Evolutionary conservation across 1,140 invertebrate species (phyloP).

Genomic region (Euura saliciscinereae): DNA sequence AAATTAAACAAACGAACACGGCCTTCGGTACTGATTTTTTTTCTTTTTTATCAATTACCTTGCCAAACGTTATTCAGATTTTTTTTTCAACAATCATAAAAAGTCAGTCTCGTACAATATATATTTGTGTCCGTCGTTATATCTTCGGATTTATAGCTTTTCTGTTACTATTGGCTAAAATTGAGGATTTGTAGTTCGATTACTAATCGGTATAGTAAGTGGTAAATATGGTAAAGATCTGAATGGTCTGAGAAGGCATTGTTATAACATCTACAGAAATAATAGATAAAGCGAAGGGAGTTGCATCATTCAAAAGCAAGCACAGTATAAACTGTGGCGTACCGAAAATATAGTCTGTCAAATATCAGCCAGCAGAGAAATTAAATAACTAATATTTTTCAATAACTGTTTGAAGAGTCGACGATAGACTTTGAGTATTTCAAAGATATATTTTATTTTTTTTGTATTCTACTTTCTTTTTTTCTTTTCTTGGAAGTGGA

Average conservation of each 20-base stretch:
- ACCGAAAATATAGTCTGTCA: conserved; percentile 38
- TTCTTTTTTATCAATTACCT: too few relatives aligned
- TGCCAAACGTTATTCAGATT: too few relatives aligned
- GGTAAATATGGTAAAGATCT: background rate
- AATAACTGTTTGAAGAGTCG: conserved; percentile 57
- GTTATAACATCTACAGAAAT: background rate
- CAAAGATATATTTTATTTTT: conserved; percentile 10
- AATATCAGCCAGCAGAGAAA: conserved; percentile 31
- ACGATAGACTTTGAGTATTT: conserved; percentile 52
- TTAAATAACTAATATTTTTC: conserved; percentile 33
- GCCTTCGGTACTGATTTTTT: background rate
- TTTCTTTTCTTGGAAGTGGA: conserved; percentile 20
- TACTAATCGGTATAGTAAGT: too few relatives aligned
- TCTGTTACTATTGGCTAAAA: too few relatives aligned
- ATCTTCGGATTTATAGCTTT: too few relatives aligned
- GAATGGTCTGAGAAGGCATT: background rate
- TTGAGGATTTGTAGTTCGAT: too few relatives aligned
- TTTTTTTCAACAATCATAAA: too few relatives aligned
- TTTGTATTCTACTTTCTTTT: conserved; percentile 22
- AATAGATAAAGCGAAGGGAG: background rate
- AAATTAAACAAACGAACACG: background rate
- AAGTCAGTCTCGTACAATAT: too few relatives aligned
- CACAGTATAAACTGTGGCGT: conserved; percentile 6
- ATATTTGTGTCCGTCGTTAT: too few relatives aligned
- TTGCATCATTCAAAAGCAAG: conserved; percentile 7